Evolutionary conservation across 2,888 invertebrate species (phyloP), one percentile per base, ranked within the genome.

Genomic region (Thelaira solivaga): DNA sequence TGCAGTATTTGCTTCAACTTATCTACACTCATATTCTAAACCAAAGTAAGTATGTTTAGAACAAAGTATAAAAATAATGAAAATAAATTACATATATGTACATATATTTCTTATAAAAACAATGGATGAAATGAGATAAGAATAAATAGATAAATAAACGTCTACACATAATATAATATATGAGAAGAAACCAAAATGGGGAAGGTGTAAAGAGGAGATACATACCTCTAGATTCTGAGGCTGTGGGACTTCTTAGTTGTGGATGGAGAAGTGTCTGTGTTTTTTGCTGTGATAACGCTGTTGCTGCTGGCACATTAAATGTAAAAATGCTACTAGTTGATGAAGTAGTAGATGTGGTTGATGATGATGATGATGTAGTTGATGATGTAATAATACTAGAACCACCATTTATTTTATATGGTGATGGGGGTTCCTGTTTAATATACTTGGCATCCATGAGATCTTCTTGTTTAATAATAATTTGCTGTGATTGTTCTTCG

Each of bases 361-460:
- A 43, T n/a, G 67, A 55, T 47, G 73, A 39, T 6, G 53, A 26
- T 22, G 72, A 57, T 55, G 61, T 45, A 8, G 76, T 47, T 13
- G 72, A 72, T 22, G 59, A 62, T 43, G 67, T 47, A 57, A 53
- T 45, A 67, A 61, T 62, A 68, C 47, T 62, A 36, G 57, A 45
- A 47, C 74, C 64, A 18, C 84, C 84, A 79, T 85, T 85, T 8
- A 85, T 64, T 80, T 84, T 88, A 74, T 85, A 89, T 29, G 89
- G 88, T 53, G 89, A 89, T 72, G 86, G 85, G 39, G 87, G 87
- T 81, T 89, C 88, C 81, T 89, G 88, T 67, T 89, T 89, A 36
- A 89, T 88, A 55, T 79, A 85, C 81, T 83, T 86, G 80, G 83
- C 84, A 83, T 82, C 85, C 83, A 74, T 83, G 83, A 81, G 84